phyloP scores from a whole-genome alignment of 2,797 vertebrate species.

The Arctocebus calabarensis region DNA sequence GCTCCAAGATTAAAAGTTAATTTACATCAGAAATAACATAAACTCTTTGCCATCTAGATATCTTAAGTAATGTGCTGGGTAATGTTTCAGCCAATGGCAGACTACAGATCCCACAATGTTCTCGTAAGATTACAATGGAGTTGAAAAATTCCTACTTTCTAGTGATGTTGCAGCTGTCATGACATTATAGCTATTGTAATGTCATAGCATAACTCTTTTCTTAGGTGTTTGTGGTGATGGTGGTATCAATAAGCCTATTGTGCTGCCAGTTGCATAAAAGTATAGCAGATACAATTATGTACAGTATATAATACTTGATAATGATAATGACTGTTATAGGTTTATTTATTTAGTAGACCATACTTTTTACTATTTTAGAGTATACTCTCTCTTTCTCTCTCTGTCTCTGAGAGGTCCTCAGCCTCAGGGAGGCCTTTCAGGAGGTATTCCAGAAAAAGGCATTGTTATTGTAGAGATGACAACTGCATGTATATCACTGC shows the following conservation, averaged over 20 bases:
- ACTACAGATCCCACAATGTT: neutral
- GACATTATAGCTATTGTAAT: neutral
- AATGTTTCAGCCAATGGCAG: neutral
- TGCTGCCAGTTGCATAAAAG: neutral
- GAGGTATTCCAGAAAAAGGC: neutral
- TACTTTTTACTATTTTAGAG: neutral
- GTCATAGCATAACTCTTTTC: neutral
- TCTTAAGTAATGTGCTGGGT: neutral
- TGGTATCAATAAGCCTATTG: neutral
- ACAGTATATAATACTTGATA: neutral
- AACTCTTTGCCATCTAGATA: neutral
- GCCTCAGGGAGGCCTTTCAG: neutral
- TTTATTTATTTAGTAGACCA: neutral
- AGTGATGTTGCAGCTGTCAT: neutral
- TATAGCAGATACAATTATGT: neutral
- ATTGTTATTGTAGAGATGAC: neutral
- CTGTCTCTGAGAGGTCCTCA: neutral
- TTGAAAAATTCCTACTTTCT: neutral
- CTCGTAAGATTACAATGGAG: neutral
- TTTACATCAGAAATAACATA: conserved; percentile 8
- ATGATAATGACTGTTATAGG: neutral
- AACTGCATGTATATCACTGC: neutral
- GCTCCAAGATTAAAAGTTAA: neutral
- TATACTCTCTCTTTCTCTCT: neutral
- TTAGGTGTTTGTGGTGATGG: neutral